Base-by-base conservation (phyloP, 2,113 vertebrate species). In the Nyctereutes procyonoides region DNA sequence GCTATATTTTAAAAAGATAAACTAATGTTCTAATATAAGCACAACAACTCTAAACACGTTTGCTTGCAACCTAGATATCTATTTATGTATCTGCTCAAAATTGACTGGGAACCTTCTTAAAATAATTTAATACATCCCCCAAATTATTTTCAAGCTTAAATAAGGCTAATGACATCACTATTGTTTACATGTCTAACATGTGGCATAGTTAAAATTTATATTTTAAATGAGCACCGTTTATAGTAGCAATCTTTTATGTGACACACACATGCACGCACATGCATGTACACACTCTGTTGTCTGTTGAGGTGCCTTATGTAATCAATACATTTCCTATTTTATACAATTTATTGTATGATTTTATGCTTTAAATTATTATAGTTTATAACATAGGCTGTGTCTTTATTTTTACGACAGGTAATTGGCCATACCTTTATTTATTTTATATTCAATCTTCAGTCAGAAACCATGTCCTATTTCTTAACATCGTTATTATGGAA, bases 401-500 rank as follows among this genome's bases (percentile, higher is more conserved):
- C 48, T 81, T 88, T 76, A n/a, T 28, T 83, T 91, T 91, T 20
- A 43, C 81, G 81, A 83, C 67, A 83, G 74, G 30, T 58, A 56
- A 38, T 32, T 93, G 11, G 48, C 55, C 35, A 65, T 56, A 13
- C 9, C 43, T 90, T 63, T 95, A 69, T 30, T 67, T 77, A 51
- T 67, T 62, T 87, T 87, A 38, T 14, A 22, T 5, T 93, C 74
- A 69, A 13, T 82, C 80, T 82, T 90, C 58, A 63, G 56, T 85
- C n/a, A 69, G 74, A 77, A 90, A 76, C 58, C 48, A 13, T 48
- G 26, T 38, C 65, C 43, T 60, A 65, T 56, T 88, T 90, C 90
- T 94, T 67, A 83, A 56, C 28, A 95, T 51, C 20, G 32, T 62
- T 79, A 35, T 67, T 79, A 32, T 96, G 48, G 55, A 82, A 96